These are phyloP conservation scores for Zoanthus solanderi DNA, from an alignment of 92 coral and sea anemone genomes.

Conservation along the genomic window DNA sequence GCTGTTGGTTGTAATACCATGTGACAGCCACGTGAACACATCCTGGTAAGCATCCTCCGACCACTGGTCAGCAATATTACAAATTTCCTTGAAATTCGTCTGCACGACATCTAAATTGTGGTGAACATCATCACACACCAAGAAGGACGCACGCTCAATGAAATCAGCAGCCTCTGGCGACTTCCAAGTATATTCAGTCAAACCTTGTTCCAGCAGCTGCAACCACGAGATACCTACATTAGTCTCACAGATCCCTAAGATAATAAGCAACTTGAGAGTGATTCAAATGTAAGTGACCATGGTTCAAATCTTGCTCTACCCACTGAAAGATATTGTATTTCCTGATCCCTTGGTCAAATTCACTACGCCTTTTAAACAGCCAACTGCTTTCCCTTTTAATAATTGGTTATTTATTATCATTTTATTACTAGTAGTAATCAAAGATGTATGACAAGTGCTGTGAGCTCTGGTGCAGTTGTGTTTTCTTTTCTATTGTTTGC, in stretches of 20 bases:
- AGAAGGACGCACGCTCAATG: slow-evolving; percentile 93
- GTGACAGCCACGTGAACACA: slow-evolving; percentile 79
- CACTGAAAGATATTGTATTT: too few relatives aligned
- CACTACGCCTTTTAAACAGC: too few relatives aligned
- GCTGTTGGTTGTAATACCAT: slow-evolving; percentile 66
- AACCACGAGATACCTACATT: neutral
- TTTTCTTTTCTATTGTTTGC: too few relatives aligned
- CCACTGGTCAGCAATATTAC: slow-evolving; percentile 86
- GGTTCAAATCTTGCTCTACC: too few relatives aligned
- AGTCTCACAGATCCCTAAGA: neutral
- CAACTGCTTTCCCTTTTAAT: too few relatives aligned
- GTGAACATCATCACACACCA: slow-evolving; percentile 97
- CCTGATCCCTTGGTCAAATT: too few relatives aligned
- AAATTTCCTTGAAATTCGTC: slow-evolving; percentile 88
- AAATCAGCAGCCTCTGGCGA: slow-evolving; percentile 98
- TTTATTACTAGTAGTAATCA: too few relatives aligned
- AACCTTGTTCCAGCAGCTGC: slow-evolving; percentile 91
- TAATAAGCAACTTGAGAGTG: neutral
- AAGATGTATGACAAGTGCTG: too few relatives aligned
- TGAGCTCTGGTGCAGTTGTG: too few relatives aligned
- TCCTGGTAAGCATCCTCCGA: slow-evolving; percentile 82
- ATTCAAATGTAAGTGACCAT: too few relatives aligned
- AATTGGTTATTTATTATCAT: neutral
- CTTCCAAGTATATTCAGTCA: slow-evolving; percentile 92
- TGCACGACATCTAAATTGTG: slow-evolving; percentile 91